Evolutionary conservation across 2,113 vertebrate species (phyloP).

Genomic region (Piaya cayana): DNA sequence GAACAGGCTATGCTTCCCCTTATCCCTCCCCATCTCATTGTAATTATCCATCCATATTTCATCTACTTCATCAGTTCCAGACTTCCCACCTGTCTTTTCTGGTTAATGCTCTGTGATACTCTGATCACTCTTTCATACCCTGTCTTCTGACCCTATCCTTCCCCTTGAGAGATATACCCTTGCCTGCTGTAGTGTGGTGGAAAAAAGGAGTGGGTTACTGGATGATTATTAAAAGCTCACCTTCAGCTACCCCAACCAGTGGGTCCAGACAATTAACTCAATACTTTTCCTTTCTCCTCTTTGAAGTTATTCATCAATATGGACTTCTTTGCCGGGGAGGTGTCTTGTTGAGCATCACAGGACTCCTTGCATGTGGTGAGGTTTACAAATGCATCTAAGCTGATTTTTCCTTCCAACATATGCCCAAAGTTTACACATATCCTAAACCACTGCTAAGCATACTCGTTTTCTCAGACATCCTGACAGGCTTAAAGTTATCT

Average conservation of each 20-base stretch:
- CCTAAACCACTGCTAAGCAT: background rate
- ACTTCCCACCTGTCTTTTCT: background rate
- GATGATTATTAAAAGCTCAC: background rate
- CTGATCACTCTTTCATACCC: background rate
- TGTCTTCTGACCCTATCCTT: background rate
- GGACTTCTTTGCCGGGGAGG: background rate
- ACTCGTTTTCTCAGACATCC: background rate
- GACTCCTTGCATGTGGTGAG: background rate
- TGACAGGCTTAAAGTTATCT: background rate
- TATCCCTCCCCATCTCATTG: background rate
- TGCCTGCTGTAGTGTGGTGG: background rate
- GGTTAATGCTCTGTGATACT: background rate
- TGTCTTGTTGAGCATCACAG: background rate
- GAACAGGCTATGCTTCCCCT: background rate
- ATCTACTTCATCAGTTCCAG: background rate
- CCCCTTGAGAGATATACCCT: background rate
- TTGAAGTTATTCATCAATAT: background rate
- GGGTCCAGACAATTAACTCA: background rate
- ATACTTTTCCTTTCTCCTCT: background rate
- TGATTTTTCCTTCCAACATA: background rate
- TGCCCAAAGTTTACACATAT: background rate
- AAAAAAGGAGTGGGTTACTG: background rate
- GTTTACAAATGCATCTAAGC: background rate
- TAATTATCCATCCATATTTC: background rate
- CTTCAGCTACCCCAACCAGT: background rate